phyloP scores from a whole-genome alignment of 2,113 vertebrate genomes.

The Pachycephala philippinensis region DNA sequence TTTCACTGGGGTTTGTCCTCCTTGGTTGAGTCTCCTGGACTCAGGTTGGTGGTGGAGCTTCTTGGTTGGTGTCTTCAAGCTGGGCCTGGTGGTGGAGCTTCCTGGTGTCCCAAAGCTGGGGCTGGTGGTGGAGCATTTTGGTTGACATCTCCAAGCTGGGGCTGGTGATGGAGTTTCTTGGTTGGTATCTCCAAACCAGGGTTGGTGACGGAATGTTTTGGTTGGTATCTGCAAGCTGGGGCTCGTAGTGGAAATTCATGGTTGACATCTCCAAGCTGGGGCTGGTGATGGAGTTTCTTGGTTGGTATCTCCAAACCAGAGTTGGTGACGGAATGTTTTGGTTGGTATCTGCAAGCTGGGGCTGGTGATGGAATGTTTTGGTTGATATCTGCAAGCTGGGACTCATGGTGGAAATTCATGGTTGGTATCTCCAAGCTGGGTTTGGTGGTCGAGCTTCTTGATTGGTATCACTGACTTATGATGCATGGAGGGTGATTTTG shows the following conservation, averaged over 20 bases:
- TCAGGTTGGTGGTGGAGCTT: not conserved
- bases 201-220: fast-evolving
- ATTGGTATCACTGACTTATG: not conserved
- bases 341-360: not conserved
- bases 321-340: too few relatives aligned
- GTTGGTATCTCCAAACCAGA: not conserved
- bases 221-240: not conserved
- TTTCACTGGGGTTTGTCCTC: not conserved
- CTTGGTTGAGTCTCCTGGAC: not conserved
- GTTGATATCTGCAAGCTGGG: not conserved
- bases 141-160: not conserved
- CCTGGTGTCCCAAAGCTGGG: not conserved
- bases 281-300: fast-evolving
- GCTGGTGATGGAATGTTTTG: not conserved
- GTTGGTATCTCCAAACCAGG: fast-evolving
- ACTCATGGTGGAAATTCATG: not conserved
- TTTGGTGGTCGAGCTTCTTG: fast-evolving
- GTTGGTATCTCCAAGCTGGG: not conserved
- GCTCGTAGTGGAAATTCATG: not conserved
- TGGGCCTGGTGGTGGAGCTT: not conserved
- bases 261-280: not conserved
- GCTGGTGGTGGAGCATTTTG: not conserved
- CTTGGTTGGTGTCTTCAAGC: not conserved
- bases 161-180: not conserved
- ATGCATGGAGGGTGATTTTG: fast-evolving